Evolutionary conservation across 2,113 vertebrate genomes (phyloP).

Genomic region (Xenopus tropicalis): DNA sequence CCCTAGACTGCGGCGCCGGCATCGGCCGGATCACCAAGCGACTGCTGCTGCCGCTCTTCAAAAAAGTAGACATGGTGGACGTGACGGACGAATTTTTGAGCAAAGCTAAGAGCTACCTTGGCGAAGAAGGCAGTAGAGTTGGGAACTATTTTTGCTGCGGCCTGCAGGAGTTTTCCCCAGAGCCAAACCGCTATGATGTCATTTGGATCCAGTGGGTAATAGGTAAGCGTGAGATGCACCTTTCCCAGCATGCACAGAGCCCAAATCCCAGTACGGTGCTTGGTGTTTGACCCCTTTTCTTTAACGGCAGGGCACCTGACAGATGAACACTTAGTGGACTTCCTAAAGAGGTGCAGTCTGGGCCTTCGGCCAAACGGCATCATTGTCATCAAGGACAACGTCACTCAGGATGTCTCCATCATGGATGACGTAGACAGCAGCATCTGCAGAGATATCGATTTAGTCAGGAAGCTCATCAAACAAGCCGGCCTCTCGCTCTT

Average conservation of each 20-base stretch:
- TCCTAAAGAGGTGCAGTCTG: conserved; percentile 76
- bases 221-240: conserved; percentile 67
- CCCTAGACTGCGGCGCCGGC: conserved; percentile 92
- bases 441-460: conserved; percentile 81
- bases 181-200: conserved; percentile 80
- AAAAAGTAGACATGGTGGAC: conserved; percentile 88
- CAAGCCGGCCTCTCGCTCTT: conserved; percentile 77
- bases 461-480: conserved; percentile 70
- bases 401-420: conserved; percentile 88
- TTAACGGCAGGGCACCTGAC: conserved; percentile 81
- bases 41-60: conserved; percentile 86
- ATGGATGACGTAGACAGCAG: conserved; percentile 97
- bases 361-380: conserved; percentile 82
- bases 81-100: conserved; percentile 89
- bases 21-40: conserved; percentile 93
- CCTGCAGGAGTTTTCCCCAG: conserved; percentile 88
- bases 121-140: conserved; percentile 80
- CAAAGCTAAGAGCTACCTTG: conserved; percentile 84
- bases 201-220: conserved; percentile 99
- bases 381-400: conserved; percentile 93
- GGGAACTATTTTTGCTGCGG: conserved; percentile 86
- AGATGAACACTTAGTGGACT: conserved; percentile 81
- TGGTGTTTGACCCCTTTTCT: neutral
- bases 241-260: too few relatives aligned
- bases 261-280: too few relatives aligned